Evolutionary conservation across 1,140 invertebrate genomes (phyloP), one percentile per base, ranked within the genome.

Genomic region (Manduca sexta): DNA sequence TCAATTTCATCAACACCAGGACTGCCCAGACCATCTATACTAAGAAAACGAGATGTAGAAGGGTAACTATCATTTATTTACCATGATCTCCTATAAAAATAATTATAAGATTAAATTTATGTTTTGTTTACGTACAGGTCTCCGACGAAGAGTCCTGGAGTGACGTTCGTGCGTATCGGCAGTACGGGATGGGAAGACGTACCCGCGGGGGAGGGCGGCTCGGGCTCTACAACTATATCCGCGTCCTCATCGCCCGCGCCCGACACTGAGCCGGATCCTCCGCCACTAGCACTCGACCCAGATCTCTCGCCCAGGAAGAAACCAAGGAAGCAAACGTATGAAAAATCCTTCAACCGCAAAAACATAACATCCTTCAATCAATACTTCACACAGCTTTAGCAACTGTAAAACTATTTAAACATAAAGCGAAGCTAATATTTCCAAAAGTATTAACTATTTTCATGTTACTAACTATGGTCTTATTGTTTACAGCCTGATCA

Each of bases 301-400:
- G 76, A 78, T 26, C 46, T 73, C 3, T 78, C 74, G 39, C 92
- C 92, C 2, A 82, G 93, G 55, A 94, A 94, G 73, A 93, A 93
- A 75, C 92, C 93, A 0, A 79, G 93, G 49, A 94, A 94, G 72
- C 93, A 94, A 58, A 65, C 80, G 84, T 85, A 48, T 90, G 91
- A 77, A 6, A 17, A n/a, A n/a, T n/a, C n/a, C n/a, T n/a, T n/a
- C n/a, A n/a, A n/a, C n/a, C n/a, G n/a, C n/a, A n/a, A n/a, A n/a
- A n/a, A n/a, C n/a, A n/a, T n/a, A n/a, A n/a, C n/a, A n/a, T n/a
- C n/a, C n/a, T n/a, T n/a, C n/a, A n/a, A n/a, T n/a, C n/a, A n/a
- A 34, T 31, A 43, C 12, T 7, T 0, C 26, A 17, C 16, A 37
- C 35, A 7, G 2, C 2, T 37, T 2, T 37, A 37, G 35, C 14